Evolutionary conservation across 2,888 invertebrate genomes (phyloP).

Genomic region (Asteroscopus sphinx): DNA sequence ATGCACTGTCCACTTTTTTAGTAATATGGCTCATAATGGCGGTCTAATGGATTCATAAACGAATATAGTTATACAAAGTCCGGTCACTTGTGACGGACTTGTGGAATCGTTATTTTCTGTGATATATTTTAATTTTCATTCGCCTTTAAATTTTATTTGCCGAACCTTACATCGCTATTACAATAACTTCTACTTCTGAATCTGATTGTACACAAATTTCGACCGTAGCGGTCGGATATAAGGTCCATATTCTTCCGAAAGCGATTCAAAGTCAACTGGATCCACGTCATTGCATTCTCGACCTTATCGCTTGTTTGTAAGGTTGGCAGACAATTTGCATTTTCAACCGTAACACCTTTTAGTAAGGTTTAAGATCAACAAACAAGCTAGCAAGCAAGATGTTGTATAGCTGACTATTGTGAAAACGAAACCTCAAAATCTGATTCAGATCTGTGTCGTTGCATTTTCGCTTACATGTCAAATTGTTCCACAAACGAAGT

Average conservation of each 20-base stretch:
- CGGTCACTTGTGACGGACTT: not conserved
- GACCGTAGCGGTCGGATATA: constrained; percentile 1
- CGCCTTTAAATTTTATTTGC: no score
- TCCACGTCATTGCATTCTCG: constrained; percentile 7
- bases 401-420: no score
- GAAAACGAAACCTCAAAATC: no score
- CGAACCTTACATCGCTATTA: no score
- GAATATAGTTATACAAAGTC: constrained; percentile 4
- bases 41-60: constrained; percentile 29
- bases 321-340: no score
- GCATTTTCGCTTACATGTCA: no score
- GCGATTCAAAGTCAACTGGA: not conserved
- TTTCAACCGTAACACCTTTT: constrained; percentile 18
- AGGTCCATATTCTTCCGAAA: constrained; percentile 1
- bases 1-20: constrained; percentile 42
- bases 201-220: constrained; percentile 13
- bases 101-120: not conserved
- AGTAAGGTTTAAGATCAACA: constrained; percentile 14
- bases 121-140: constrained; percentile 11
- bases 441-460: no score
- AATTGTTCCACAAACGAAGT: no score
- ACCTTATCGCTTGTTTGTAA: constrained; percentile 12
- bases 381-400: no score
- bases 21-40: constrained; percentile 56
- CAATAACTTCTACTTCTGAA: constrained; percentile 1